Evolutionary conservation across 2,888 invertebrate species (phyloP).

Genomic region (Ochropleura plecta): DNA sequence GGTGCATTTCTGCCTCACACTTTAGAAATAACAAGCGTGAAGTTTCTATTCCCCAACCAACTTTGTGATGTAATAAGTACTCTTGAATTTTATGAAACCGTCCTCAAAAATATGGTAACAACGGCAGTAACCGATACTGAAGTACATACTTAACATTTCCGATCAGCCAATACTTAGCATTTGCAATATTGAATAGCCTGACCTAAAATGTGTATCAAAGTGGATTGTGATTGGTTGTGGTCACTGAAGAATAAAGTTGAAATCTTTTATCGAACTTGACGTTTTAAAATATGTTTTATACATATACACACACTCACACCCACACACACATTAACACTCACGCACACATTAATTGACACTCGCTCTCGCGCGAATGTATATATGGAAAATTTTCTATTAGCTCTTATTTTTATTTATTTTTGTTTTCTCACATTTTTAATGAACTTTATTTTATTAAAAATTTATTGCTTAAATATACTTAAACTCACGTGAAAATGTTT

Average conservation of each 20-base stretch:
- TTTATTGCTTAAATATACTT: too few species aligned
- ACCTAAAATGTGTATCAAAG: not conserved
- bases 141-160: conserved; percentile 22
- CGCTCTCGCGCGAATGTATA: too few species aligned
- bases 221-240: not conserved
- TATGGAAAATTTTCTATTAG: too few species aligned
- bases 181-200: conserved; percentile 32
- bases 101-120: not conserved
- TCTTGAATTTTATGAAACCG: not conserved
- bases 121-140: not conserved
- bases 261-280: not conserved
- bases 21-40: not conserved
- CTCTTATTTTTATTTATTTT: too few species aligned
- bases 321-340: too few species aligned
- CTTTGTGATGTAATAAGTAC: not conserved
- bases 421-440: too few species aligned
- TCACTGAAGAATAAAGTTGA: conserved; percentile 6
- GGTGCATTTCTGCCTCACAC: not conserved
- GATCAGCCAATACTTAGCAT: not conserved
- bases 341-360: too few species aligned
- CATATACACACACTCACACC: too few species aligned
- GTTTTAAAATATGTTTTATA: not conserved
- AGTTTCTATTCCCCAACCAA: not conserved
- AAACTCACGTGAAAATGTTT: too few species aligned
- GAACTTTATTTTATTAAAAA: too few species aligned